Percentiles rank a stretch among this genome's conserved stretches.
Evolutionary conservation across 2,888 invertebrate genomes (phyloP).

Genomic region (Leptodirus hochenwartii): DNA sequence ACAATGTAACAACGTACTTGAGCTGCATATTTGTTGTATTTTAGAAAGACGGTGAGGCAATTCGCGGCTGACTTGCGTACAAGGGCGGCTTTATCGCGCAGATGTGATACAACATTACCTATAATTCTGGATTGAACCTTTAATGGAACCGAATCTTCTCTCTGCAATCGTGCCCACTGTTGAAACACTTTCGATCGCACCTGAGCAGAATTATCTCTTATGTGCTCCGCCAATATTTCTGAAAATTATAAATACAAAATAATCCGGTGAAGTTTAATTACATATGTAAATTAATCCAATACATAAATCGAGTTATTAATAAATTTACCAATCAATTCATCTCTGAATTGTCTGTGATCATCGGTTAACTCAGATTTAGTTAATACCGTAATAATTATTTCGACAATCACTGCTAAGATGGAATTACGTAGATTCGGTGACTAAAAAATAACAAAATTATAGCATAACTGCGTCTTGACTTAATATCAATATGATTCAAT

Average conservation of each 20-base stretch:
- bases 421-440: conserved; percentile 58
- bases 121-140: conserved; percentile 48
- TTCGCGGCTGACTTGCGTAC: conserved; percentile 76
- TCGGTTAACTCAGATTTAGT: conserved; percentile 53
- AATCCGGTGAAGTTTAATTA: too few relatives aligned
- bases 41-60: conserved; percentile 57
- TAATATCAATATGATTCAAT: neutral
- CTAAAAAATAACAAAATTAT: conserved; percentile 26
- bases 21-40: conserved; percentile 73
- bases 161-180: conserved; percentile 63
- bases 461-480: conserved; percentile 4
- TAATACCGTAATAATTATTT: conserved; percentile 53
- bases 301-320: too few relatives aligned
- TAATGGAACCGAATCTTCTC: conserved; percentile 62
- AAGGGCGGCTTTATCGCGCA: conserved; percentile 65
- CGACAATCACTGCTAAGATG: conserved; percentile 65
- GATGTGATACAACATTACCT: conserved; percentile 44
- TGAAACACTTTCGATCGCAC: conserved; percentile 75
- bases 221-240: conserved; percentile 60
- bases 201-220: conserved; percentile 68
- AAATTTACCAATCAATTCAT: too few relatives aligned
- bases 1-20: too few relatives aligned
- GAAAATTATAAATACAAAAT: too few relatives aligned
- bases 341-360: conserved; percentile 34
- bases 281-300: too few relatives aligned